A percentile compares a stretch with the other conserved stretches of the same genome.
These are phyloP conservation scores for Thinocorus orbignyianus DNA, from an alignment of 2,113 vertebrate genomes.

Conservation along the genomic window DNA sequence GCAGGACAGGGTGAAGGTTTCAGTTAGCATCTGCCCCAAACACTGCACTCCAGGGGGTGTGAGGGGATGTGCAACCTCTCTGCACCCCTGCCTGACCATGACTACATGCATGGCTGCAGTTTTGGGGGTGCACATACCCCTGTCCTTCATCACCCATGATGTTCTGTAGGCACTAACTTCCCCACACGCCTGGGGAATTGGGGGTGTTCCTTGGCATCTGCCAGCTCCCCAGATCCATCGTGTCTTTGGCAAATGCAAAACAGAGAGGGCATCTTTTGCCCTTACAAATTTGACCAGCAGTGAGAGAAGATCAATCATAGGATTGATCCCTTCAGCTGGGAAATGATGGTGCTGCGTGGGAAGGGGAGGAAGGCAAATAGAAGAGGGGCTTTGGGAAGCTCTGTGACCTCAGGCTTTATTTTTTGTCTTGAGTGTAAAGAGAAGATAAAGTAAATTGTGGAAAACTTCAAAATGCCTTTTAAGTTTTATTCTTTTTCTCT, in stretches of 20 bases:
- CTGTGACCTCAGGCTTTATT: background rate
- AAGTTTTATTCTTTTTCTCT: background rate
- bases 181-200: background rate
- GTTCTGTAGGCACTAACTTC: background rate
- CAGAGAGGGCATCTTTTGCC: background rate
- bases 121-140: fast-evolving
- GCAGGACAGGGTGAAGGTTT: background rate
- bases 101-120: fast-evolving
- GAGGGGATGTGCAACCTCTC: fast-evolving
- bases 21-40: too few relatives aligned
- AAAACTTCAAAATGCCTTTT: background rate
- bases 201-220: background rate
- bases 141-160: fast-evolving
- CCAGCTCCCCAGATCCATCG: background rate
- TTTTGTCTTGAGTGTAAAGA: background rate
- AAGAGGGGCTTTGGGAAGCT: background rate
- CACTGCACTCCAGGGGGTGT: too few relatives aligned
- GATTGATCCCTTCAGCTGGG: background rate
- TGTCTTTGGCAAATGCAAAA: background rate
- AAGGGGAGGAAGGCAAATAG: background rate
- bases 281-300: background rate
- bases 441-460: background rate
- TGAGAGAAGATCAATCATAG: too few relatives aligned
- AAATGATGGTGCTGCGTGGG: background rate
- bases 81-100: fast-evolving